phyloP scores from a whole-genome alignment of 2,113 vertebrate species.

The Sinocyclocheilus grahami region DNA sequence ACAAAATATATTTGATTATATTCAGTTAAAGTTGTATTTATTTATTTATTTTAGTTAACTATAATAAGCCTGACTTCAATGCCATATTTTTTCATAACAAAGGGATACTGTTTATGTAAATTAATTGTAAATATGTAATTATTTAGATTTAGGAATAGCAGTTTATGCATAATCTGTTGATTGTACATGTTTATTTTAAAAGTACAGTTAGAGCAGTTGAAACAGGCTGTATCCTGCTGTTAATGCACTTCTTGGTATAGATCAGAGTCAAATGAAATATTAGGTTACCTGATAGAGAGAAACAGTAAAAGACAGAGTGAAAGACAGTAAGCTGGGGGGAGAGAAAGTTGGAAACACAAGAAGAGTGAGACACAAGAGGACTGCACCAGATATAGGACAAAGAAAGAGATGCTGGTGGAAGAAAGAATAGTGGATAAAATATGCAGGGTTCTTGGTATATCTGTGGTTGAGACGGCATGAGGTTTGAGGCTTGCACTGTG shows the following conservation, averaged over 20 bases:
- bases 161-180: not conserved
- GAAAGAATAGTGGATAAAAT: conserved; percentile 4
- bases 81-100: no score
- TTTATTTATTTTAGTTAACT: not conserved
- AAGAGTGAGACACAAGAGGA: not conserved
- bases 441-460: conserved; percentile 1
- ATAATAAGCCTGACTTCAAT: not conserved
- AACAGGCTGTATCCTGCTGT: not conserved
- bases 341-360: not conserved
- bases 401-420: conserved; percentile 15
- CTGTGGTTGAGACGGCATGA: not conserved
- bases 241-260: conserved; percentile 2
- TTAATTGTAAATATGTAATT: no score
- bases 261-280: conserved; percentile 37
- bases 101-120: no score
- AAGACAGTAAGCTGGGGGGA: conserved; percentile 4
- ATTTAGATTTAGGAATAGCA: no score
- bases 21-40: not conserved
- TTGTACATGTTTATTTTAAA: not conserved
- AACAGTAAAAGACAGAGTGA: conserved; percentile 14
- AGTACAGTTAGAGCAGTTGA: not conserved
- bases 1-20: not conserved
- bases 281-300: conserved; percentile 37
- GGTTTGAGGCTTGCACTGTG: not conserved
- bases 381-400: conserved; percentile 11